A percentile compares a stretch with the other conserved stretches of the same genome.
Evolutionary conservation across 2,113 vertebrate genomes (phyloP).

Genomic region (Xyrauchen texanus): DNA sequence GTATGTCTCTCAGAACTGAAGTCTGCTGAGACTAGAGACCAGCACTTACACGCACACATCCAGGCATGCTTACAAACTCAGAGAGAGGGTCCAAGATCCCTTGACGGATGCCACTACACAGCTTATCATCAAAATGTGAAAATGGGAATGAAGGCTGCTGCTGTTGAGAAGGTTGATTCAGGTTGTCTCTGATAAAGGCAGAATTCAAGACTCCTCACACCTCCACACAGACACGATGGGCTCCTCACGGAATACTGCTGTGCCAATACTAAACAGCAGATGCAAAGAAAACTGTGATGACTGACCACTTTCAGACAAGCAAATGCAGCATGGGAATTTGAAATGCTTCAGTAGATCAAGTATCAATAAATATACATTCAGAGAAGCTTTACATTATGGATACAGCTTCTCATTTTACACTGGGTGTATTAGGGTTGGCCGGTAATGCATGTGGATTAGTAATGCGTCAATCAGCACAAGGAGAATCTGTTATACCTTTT

Average conservation of each 20-base stretch:
- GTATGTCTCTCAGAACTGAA: conserved; percentile 53
- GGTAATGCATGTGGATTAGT: too few relatives aligned
- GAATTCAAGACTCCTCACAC: conserved; percentile 29
- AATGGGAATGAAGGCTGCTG: conserved; percentile 40
- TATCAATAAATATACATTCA: not conserved
- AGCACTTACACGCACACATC: conserved; percentile 41
- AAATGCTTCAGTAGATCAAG: not conserved
- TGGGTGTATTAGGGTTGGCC: too few relatives aligned
- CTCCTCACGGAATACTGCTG: not conserved
- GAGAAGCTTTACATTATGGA: not conserved
- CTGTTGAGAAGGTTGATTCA: conserved; percentile 16
- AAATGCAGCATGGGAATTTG: not conserved
- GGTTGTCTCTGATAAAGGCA: conserved; percentile 19
- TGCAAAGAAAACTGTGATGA: not conserved
- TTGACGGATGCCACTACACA: conserved; percentile 38
- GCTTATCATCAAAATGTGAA: conserved; percentile 46
- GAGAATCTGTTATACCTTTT: too few relatives aligned
- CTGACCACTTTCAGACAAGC: conserved; percentile 16
- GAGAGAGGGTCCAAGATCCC: conserved; percentile 35
- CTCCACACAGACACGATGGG: not conserved
- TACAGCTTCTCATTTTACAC: not conserved
- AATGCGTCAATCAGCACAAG: too few relatives aligned
- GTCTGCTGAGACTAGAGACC: conserved; percentile 45
- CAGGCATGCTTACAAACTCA: conserved; percentile 18
- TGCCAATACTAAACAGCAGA: not conserved